Base-by-base conservation (phyloP, 1,140 invertebrate genomes). In the Camponotus floridanus region DNA sequence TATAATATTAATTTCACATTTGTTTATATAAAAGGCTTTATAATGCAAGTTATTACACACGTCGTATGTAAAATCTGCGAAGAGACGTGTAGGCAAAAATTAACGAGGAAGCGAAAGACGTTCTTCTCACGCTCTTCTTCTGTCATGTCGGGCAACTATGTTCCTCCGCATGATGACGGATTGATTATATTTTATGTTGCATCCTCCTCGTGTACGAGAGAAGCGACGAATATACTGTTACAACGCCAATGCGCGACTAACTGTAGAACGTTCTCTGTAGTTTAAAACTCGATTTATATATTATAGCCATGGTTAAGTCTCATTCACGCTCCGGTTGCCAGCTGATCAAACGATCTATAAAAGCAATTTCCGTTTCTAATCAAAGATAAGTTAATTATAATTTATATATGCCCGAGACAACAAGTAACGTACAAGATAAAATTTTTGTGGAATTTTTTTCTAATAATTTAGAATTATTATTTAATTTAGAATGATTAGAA, bases 211-310 rank as follows among this genome's bases (percentile, higher is more conserved):
- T 57, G 33, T 51, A 67, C 26, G 36, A 8, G 68, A 59, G 48
- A 87, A 51, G 51, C 62, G 4, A 39, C 57, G 59, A 78, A 83
- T 91, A 84, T 91, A 91, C 90, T 89, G 91, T 92, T 92, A 91
- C 64, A 61, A 61, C 76, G 67, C 65, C 26, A 85, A 74, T 61
- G 61, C 74, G 86, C 87, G 85, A 83, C 79, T 92, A 92, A 92
- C 92, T 92, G 92, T 92, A 92, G 91, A 92, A 68, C 85, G 78
- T 90, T 55, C 57, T 18, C 26, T 42, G 48, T 39, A 62, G 21
- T n/a, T 59, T 79, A 55, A 79, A 68, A 42, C 76, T 68, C 76
- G 21, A 55, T 42, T 55, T 64, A n/a, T 79, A 51, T 51, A 61
- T 79, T 79, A 79, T 55, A 79, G 45, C n/a, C 9, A 68, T 39